Percentiles rank a stretch among this genome's conserved stretches.
Conservation (phyloP, 35 echinoderm and acorn worm species). For the Lytechinus pictus region DNA sequence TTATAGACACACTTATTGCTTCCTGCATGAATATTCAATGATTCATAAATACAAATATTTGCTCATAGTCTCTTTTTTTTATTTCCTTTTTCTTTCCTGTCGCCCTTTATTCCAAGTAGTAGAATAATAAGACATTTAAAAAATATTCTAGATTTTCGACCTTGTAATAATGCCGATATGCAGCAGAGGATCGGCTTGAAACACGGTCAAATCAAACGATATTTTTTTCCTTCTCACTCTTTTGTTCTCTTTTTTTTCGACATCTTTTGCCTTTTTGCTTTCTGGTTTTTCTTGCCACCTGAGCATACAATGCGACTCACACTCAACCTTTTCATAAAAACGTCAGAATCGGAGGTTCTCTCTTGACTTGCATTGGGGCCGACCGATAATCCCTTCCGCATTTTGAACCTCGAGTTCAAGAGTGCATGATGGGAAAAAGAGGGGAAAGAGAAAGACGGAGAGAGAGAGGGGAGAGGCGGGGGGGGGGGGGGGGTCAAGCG, state of each 20-base stretch:
- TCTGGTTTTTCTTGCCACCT: background rate
- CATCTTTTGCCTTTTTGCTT: background rate
- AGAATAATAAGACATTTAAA: too few relatives aligned
- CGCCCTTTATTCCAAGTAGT: too few relatives aligned
- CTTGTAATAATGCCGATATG: background rate
- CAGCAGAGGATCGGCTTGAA: background rate
- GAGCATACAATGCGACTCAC: slow-evolving; percentile 1
- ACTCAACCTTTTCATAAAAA: slow-evolving; percentile 12
- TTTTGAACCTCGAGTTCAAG: slow-evolving; percentile 10
- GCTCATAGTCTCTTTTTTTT: too few relatives aligned
- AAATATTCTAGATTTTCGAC: background rate
- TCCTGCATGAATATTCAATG: too few relatives aligned
- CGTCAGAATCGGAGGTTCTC: background rate
- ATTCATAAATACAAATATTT: too few relatives aligned
- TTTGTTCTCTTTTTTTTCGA: background rate
- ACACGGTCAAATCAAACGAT: background rate
- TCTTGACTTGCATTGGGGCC: background rate
- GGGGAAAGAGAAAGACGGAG: too few relatives aligned
- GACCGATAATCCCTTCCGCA: slow-evolving; percentile 15
- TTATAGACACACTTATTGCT: too few relatives aligned
- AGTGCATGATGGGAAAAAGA: background rate
- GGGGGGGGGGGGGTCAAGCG: too few relatives aligned
- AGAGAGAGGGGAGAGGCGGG: too few relatives aligned
- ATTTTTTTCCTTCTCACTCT: background rate
- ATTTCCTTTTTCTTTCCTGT: too few relatives aligned